Conservation (phyloP, 2,113 vertebrate species). For the Notarius quadriscutis region DNA sequence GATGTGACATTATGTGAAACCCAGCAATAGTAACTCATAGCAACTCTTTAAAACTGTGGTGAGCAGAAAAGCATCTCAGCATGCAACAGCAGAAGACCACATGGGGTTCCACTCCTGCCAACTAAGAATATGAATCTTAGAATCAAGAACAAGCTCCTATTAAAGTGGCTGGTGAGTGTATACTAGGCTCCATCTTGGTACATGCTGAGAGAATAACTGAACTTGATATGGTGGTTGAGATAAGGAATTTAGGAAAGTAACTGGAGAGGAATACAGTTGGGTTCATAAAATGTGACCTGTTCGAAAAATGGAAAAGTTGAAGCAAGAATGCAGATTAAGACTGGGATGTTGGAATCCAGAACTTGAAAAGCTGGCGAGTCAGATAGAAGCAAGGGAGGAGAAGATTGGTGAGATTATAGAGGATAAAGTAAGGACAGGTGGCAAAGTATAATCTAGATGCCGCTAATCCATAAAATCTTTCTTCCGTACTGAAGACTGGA, state of each 20-base stretch:
- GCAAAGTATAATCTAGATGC: background rate
- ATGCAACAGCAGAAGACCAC: too few species aligned
- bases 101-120: too few species aligned
- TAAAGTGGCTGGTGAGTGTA: too few species aligned
- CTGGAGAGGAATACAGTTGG: background rate
- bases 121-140: too few species aligned
- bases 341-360: background rate
- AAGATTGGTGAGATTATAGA: background rate
- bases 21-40: too few species aligned
- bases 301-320: background rate
- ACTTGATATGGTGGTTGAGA: background rate
- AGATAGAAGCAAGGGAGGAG: background rate
- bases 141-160: too few species aligned
- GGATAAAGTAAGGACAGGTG: conserved; percentile 15
- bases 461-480: background rate
- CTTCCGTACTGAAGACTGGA: background rate
- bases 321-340: background rate
- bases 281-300: background rate
- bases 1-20: too few species aligned
- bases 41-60: too few species aligned
- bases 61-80: too few species aligned
- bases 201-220: conserved; percentile 2
- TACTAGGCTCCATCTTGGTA: background rate
- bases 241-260: background rate
- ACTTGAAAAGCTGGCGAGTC: background rate